Evolutionary conservation across 2,797 vertebrate species (phyloP), one percentile per base, ranked within the genome.

Genomic region (Tolypeutes matacus): DNA sequence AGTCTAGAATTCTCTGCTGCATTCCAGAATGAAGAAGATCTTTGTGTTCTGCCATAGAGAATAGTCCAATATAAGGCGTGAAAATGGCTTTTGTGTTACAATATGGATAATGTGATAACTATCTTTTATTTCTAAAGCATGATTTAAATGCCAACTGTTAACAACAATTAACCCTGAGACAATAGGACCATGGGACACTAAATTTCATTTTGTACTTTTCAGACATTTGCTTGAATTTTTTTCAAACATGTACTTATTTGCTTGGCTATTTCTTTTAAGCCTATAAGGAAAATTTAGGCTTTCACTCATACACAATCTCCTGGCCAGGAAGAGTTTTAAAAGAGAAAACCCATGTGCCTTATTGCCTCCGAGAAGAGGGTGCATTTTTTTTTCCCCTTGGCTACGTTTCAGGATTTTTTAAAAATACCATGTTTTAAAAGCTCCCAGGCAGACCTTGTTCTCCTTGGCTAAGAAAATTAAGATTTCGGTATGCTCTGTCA

Each of bases 391-490:
- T 69, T 29, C 21, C 31, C 46, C 46, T 46, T 36, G 31, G 42
- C 51, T 42, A 62, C 60, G 46, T 69, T 34, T 51, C 85, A 78
- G 20, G 21, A 65, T 70, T 11, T 0, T 14, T 39, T 39, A 8
- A n/a, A 46, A 49, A 73, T 15, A 65, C 21, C 20, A 62, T n/a
- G 7, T 93, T 94, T 81, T n/a, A 94, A 96, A 97, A 94, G 46
- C 31, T 94, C 77, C 29, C 80, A 77, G 15, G 90, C 49, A 56
- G 80, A 89, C 21, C 73, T 92, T 76, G 80, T 70, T 93, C 65
- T 86, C 6, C 31, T 77, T 93, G 72, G 80, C 86, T 94, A 73
- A 95, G 88, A 96, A 97, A 92, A 96, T 84, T 82, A 89, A 95
- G 93, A 94, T 91, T 94, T 97, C 77, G 56, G 86, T 73, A 60